Percentiles rank a stretch among this genome's conserved stretches.
phyloP scores from a whole-genome alignment of 2,113 vertebrate genomes.

The Peromyscus californicus region DNA sequence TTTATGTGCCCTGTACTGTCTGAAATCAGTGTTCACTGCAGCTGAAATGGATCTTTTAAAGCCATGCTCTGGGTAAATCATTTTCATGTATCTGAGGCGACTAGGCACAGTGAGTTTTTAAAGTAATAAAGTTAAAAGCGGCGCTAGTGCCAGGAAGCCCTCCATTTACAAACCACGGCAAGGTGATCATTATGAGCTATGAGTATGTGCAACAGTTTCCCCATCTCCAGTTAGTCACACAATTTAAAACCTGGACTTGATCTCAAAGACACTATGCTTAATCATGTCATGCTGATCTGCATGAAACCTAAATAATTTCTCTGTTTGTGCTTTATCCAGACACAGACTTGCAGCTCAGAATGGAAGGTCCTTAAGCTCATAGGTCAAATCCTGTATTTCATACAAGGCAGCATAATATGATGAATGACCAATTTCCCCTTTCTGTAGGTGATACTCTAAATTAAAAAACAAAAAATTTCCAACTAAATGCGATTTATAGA shows the following conservation, averaged over 20 bases:
- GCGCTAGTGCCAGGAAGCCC: neutral
- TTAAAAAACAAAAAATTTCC: neutral
- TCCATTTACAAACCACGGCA: neutral
- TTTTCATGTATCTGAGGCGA: neutral
- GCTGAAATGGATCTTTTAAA: too few species aligned
- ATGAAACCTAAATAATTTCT: neutral
- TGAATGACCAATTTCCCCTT: neutral
- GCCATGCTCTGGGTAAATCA: neutral
- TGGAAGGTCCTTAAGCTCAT: neutral
- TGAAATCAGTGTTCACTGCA: neutral
- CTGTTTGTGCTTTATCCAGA: neutral
- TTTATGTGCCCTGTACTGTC: neutral
- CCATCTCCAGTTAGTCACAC: neutral
- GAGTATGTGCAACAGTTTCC: neutral
- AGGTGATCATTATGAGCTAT: neutral
- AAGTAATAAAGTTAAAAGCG: neutral
- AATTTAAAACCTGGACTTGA: neutral
- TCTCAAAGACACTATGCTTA: neutral
- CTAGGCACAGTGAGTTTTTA: neutral
- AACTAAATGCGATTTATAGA: neutral
- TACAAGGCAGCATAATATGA: neutral
- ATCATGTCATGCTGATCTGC: neutral
- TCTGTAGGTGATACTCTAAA: neutral
- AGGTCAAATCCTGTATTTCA: neutral
- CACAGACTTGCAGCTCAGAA: neutral